Conservation (phyloP, 2,797 vertebrate species). For the Glossophaga mutica region DNA sequence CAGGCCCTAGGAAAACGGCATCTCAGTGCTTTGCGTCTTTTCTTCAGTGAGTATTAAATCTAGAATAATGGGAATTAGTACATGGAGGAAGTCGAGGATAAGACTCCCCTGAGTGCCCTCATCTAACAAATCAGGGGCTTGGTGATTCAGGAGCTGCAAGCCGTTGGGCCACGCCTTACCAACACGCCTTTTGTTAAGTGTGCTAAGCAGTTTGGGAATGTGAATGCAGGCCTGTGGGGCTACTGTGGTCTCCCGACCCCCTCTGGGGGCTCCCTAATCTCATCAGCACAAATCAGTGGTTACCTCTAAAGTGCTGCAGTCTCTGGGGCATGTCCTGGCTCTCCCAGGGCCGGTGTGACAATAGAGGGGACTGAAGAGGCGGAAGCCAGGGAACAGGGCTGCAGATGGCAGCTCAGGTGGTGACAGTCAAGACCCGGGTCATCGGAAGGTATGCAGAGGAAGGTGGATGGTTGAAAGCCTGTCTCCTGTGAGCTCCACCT, state of each 20-base stretch:
- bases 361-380: background rate
- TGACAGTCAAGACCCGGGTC: background rate
- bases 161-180: background rate
- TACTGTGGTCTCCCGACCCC: background rate
- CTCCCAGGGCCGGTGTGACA: background rate
- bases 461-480: background rate
- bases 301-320: background rate
- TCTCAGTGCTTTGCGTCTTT: background rate
- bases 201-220: background rate
- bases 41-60: conserved; percentile 5
- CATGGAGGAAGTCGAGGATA: background rate
- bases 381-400: background rate
- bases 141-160: background rate
- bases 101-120: conserved; percentile 5
- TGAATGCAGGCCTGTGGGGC: background rate
- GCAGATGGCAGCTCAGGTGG: background rate
- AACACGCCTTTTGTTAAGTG: background rate
- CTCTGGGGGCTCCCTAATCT: background rate
- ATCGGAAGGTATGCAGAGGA: background rate
- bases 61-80: background rate
- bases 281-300: background rate
- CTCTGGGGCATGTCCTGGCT: background rate
- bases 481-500: background rate
- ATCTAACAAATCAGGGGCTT: conserved; percentile 7
- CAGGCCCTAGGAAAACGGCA: background rate